Evolutionary conservation across 2,888 invertebrate species (phyloP), one percentile per base, ranked within the genome.

Genomic region (Tridacna crocea): DNA sequence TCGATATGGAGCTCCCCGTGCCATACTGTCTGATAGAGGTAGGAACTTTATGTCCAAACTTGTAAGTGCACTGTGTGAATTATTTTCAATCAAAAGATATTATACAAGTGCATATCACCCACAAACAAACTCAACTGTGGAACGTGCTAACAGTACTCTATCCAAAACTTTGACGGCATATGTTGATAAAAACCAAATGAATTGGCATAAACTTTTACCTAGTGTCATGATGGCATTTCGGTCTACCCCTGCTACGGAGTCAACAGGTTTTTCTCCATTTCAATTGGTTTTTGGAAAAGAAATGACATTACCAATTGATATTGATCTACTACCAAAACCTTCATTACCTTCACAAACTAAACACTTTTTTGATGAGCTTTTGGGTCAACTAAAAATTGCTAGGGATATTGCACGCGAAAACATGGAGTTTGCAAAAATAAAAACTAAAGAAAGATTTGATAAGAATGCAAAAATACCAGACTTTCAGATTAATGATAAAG

Each of bases 11-110:
- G 73, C 84, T 0, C 76, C 75, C 8, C 26, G 76, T 11, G 47
- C 68, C 11, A 51, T 84, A 47, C 24, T 82, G 0, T 76, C 75
- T 8, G 81, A 82, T 17, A 36, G 82, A 10, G 81, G 84, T 3
- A 55, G 51, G 51, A 82, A 83, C n/a, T 88, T 87, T 48, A 85
- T 85, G 84, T 87, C 83, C 0, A 85, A 87, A 66, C 60, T 82
- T 36, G 66, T 85, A 8, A 65, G 36, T 63, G 83, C 83, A 17
- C 19, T 85, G 79, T 0, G 36, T 8, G 8, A 36, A 72, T 17
- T 84, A 15, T 83, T 87, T 58, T 58, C 84, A 58, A 75, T 88
- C 17, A 84, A 60, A 61, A 24, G 79, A n/a, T 47, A 75, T 46
- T 60, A 80, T 63, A 86, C 88, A 22, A 80, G 79, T 17, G 27